Evolutionary conservation across 2,113 vertebrate genomes (phyloP), one percentile per base, ranked within the genome.

Genomic region (Enhydra lutris): DNA sequence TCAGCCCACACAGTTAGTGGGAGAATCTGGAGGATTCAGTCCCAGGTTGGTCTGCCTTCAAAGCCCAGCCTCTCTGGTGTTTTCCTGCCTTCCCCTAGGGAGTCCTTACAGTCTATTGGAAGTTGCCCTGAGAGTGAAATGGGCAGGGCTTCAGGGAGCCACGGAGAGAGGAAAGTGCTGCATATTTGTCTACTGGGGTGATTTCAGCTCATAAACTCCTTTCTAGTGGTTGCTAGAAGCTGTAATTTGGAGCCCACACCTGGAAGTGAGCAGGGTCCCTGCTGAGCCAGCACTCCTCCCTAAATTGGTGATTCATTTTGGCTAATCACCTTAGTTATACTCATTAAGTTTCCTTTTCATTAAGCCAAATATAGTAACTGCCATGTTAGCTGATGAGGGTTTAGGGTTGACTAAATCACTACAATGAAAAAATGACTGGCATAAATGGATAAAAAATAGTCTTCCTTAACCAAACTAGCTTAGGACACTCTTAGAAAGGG

Each of bases 221-320:
- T 96, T 79, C 34, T 82, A 63, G 20, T 47, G 12, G 24, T 91
- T 78, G 21, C 59, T 95, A 20, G 59, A 57, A 82, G n/a, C 21
- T 95, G n/a, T 39, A 91, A 17, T 96, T 94, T 95, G 82, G 20
- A 95, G 61, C 39, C 45, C 34, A 86, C 10, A 95, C 74, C 73
- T 97, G 61, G 55, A 94, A 69, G 36, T 85, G 47, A 97, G 26
- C 31, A 52, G 45, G 61, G 12, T 42, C n/a, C 71, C 80, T 93
- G 57, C 59, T 91, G 83, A 87, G 65, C 61, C 73, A 88, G 55
- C 55, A 74, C 50, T 90, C n/a, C 34, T 90, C 65, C 39, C 59
- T 81, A 95, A 92, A 92, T 57, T 50, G 20, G 61, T 96, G 94
- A 97, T 97, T 97, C 80, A 94, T 97, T 97, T 97, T 83, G 94